Conservation (phyloP, 1,140 invertebrate species). For the Formica selysi region DNA sequence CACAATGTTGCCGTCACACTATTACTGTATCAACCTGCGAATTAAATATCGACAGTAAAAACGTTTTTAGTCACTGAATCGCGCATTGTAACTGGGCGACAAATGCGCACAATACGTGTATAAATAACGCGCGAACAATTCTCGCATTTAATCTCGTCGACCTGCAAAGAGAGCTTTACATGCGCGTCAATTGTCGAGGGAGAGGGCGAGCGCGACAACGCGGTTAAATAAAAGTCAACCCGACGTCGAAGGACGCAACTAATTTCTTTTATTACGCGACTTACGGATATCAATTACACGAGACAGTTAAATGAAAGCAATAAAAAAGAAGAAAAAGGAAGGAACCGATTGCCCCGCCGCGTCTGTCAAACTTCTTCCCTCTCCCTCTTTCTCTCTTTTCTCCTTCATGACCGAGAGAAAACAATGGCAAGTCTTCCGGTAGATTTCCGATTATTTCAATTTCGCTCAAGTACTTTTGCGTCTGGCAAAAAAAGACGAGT, state of each 20-base stretch:
- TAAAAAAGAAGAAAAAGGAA: background rate
- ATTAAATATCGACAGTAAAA: constrained; percentile 47
- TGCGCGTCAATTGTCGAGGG: constrained; percentile 33
- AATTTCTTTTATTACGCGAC: constrained; percentile 47
- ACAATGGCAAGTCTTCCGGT: constrained; percentile 61
- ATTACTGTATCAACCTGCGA: constrained; percentile 9
- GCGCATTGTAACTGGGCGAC: background rate
- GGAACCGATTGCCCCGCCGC: constrained; percentile 5
- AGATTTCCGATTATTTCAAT: constrained; percentile 70
- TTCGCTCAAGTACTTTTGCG: constrained; percentile 70
- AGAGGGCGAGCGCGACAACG: constrained; percentile 3
- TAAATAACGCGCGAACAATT: constrained; percentile 57
- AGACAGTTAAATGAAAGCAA: constrained; percentile 54
- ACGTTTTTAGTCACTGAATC: background rate
- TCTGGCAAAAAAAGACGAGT: constrained; percentile 51
- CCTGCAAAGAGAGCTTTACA: constrained; percentile 57
- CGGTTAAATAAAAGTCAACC: constrained; percentile 55
- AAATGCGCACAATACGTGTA: constrained; percentile 19
- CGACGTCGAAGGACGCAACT: constrained; percentile 37
- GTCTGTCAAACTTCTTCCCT: background rate
- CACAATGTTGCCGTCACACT: background rate
- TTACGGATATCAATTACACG: constrained; percentile 49
- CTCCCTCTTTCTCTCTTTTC: background rate
- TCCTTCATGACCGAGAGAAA: constrained; percentile 26
- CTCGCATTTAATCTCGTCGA: constrained; percentile 63